Percentiles rank a stretch among this genome's conserved stretches.
These are phyloP conservation scores for Dromaius novaehollandiae DNA, from an alignment of 2,113 vertebrate species.

Conservation along the genomic window DNA sequence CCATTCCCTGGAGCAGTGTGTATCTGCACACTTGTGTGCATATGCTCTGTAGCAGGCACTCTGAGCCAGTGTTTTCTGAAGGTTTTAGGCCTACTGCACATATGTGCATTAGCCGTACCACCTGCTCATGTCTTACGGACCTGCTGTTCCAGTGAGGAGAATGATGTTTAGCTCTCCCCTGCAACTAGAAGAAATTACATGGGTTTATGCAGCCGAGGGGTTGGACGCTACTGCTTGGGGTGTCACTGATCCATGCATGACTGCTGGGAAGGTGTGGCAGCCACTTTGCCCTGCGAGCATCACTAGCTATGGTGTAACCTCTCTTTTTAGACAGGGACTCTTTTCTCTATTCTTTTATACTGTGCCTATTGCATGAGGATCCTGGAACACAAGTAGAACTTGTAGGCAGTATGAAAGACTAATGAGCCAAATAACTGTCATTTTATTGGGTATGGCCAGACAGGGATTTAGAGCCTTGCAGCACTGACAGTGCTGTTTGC, in stretches of 20 bases:
- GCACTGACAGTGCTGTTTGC: neutral
- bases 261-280: neutral
- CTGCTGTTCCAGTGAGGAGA: neutral
- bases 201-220: neutral
- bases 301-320: neutral
- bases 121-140: neutral
- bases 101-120: fast-evolving
- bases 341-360: neutral
- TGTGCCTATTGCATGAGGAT: neutral
- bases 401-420: neutral
- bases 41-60: neutral
- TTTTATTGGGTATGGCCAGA: neutral
- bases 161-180: neutral
- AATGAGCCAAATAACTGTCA: fast-evolving
- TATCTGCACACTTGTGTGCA: neutral
- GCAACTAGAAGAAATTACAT: neutral
- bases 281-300: neutral
- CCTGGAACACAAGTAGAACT: neutral
- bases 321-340: neutral
- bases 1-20: neutral
- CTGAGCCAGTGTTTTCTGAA: neutral
- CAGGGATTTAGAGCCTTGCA: neutral
- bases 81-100: fast-evolving
- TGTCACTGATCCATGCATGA: neutral
- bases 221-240: neutral